A percentile compares a stretch with the other conserved stretches of the same genome.
These are phyloP conservation scores for Calonectris borealis DNA, from an alignment of 2,113 vertebrate species.

Conservation along the genomic window DNA sequence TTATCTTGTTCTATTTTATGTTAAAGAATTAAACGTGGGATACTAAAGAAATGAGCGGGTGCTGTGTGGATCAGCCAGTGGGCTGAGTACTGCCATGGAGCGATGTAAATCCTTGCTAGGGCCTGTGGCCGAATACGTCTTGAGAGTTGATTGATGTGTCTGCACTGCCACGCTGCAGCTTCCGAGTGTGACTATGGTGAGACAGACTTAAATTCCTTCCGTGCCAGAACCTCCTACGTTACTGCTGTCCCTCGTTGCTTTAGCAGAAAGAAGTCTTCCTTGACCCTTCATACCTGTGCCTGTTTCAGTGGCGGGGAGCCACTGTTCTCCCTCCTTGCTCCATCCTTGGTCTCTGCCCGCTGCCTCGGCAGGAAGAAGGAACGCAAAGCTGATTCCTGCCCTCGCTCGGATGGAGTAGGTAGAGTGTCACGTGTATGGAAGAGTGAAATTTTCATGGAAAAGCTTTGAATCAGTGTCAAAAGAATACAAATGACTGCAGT, in stretches of 20 bases:
- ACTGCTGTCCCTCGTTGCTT: not conserved
- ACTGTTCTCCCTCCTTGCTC: not conserved
- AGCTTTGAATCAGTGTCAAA: not conserved
- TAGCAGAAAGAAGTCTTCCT: conserved; percentile 13
- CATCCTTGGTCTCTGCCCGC: not conserved
- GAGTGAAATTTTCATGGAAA: not conserved
- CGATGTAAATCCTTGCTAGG: not conserved
- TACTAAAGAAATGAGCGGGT: not conserved
- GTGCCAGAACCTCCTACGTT: not conserved
- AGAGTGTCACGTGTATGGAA: no score
- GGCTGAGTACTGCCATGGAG: not conserved
- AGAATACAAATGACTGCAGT: not conserved
- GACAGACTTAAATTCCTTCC: not conserved
- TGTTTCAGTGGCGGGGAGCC: not conserved
- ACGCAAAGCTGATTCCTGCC: not conserved
- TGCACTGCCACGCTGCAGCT: not conserved
- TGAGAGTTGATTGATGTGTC: not conserved
- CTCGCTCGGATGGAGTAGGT: not conserved
- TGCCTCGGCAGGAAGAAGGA: not conserved
- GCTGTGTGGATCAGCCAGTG: not conserved
- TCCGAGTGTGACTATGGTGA: not conserved
- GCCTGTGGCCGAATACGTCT: not conserved
- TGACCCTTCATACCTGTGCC: not conserved
- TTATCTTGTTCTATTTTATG: not conserved
- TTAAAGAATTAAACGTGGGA: fast-evolving